phyloP scores from a whole-genome alignment of 2,888 invertebrate species.

The Drosophila fungiperda region DNA sequence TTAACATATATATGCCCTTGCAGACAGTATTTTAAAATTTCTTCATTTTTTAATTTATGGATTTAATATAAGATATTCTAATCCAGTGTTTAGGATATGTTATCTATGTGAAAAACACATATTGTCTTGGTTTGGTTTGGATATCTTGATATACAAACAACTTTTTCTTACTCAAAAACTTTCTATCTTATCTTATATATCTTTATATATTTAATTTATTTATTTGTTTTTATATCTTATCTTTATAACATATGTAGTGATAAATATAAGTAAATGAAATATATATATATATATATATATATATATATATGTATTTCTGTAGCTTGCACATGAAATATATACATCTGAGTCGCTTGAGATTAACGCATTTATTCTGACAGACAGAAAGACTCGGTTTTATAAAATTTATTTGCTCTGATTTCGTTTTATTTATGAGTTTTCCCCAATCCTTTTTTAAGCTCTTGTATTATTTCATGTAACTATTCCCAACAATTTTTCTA shows the following conservation, averaged over 20 bases:
- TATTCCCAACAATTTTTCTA: background rate
- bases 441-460: background rate
- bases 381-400: background rate
- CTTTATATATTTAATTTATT: background rate
- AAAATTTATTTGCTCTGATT: background rate
- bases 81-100: background rate
- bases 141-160: background rate
- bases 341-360: background rate
- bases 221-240: background rate
- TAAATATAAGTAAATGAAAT: background rate
- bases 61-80: background rate
- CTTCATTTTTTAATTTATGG: background rate
- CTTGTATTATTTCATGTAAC: background rate
- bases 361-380: background rate
- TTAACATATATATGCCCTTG: no score
- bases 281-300: background rate
- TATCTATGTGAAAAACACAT: background rate
- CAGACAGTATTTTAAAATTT: no score
- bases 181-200: background rate
- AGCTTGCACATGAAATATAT: background rate
- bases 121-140: background rate
- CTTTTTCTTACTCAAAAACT: background rate
- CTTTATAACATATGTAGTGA: background rate
- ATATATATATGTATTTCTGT: background rate
- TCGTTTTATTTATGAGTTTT: background rate